Evolutionary conservation across 1,140 invertebrate species (phyloP).

Genomic region (Stegodyphus mimosarum): DNA sequence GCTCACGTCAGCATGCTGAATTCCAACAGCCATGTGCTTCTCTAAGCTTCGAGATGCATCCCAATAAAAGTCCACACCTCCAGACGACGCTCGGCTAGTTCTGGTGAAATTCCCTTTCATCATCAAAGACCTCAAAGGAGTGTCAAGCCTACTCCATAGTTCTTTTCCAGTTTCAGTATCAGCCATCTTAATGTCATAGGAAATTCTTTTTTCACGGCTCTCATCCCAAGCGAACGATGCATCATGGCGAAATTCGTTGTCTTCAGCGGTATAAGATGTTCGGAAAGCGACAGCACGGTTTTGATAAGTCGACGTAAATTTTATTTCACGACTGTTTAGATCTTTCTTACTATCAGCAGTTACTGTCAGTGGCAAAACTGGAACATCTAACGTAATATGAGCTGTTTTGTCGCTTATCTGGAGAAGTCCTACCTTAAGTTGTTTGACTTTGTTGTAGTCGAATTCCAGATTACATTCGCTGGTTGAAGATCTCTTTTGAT

Average conservation of each 20-base stretch:
- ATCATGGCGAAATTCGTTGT: constrained; percentile 36
- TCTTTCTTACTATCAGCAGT: constrained; percentile 25
- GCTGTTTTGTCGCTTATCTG: constrained; percentile 23
- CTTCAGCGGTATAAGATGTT: constrained; percentile 19
- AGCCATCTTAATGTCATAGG: constrained; percentile 52
- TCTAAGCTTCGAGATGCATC: constrained; percentile 63
- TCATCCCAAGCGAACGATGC: constrained; percentile 47
- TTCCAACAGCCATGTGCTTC: constrained; percentile 63
- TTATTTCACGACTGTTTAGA: constrained; percentile 20
- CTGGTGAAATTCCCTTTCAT: constrained; percentile 41
- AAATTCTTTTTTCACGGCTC: constrained; percentile 20
- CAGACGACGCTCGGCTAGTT: background rate
- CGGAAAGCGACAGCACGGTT: constrained; percentile 30
- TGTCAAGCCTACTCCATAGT: constrained; percentile 58
- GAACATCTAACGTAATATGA: constrained; percentile 33
- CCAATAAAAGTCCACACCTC: constrained; percentile 64
- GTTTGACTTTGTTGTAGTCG: constrained; percentile 32
- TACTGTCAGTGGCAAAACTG: constrained; percentile 29
- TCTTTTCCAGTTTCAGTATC: constrained; percentile 44
- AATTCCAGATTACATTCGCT: constrained; percentile 31
- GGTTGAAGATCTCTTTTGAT: constrained; percentile 23
- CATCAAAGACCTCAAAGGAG: constrained; percentile 64
- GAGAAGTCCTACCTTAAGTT: constrained; percentile 41
- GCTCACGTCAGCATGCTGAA: constrained; percentile 52
- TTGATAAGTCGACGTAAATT: constrained; percentile 26